Percentiles rank a stretch among this genome's conserved stretches.
These are phyloP conservation scores for Orius laevigatus DNA, from an alignment of 1,140 invertebrate species.

Conservation along the genomic window DNA sequence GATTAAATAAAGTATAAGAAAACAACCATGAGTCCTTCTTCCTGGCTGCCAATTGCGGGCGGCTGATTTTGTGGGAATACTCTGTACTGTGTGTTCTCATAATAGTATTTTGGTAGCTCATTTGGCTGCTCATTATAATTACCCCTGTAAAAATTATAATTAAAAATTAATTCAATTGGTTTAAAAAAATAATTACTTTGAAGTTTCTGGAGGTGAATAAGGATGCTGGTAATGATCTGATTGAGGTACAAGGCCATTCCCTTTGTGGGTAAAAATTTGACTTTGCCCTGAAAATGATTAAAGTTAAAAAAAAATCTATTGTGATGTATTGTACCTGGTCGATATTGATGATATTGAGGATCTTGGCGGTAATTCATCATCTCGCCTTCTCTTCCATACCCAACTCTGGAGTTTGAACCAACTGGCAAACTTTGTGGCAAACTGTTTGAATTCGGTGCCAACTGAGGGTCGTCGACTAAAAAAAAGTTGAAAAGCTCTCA, in stretches of 20 bases:
- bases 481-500: not conserved
- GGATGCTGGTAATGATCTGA: conserved; percentile 25
- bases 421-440: too few species aligned
- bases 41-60: conserved; percentile 12
- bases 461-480: not conserved
- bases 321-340: too few species aligned
- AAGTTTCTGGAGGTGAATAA: conserved; percentile 6
- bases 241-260: conserved; percentile 36
- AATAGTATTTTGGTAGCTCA: conserved; percentile 14
- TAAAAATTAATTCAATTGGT: not conserved
- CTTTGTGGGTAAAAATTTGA: conserved; percentile 50
- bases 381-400: conserved; percentile 22
- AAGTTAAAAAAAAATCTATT: too few species aligned
- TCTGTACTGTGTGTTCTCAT: conserved; percentile 14
- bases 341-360: conserved; percentile 2
- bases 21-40: conserved; percentile 15
- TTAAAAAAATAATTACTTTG: not conserved
- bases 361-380: conserved; percentile 9
- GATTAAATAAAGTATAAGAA: not conserved
- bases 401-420: not conserved
- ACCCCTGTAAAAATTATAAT: conserved; percentile 9
- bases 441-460: not conserved
- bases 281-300: conserved; percentile 19
- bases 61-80: conserved; percentile 8
- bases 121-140: conserved; percentile 15